phyloP scores from a whole-genome alignment of 2,888 invertebrate genomes.

The Drosophila setosimentum region DNA sequence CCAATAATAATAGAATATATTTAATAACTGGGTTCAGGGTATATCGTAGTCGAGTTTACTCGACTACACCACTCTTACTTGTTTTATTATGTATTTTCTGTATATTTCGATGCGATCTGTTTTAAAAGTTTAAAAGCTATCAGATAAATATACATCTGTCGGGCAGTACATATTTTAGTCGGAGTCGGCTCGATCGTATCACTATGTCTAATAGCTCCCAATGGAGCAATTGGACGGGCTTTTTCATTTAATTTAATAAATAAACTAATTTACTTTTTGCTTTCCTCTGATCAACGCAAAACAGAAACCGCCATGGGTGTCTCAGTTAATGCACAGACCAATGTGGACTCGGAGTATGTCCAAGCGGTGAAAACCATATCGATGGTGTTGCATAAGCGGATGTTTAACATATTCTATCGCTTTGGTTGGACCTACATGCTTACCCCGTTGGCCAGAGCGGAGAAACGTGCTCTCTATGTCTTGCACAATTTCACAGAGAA shows the following conservation, averaged over 20 bases:
- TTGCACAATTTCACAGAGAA: slow-evolving; percentile 87
- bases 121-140: not conserved
- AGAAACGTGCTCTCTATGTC: slow-evolving; percentile 85
- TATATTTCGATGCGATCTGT: not conserved
- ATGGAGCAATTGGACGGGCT: too few relatives aligned
- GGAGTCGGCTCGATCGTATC: not conserved
- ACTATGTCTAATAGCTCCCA: not conserved
- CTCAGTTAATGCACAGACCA: slow-evolving; percentile 89
- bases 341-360: slow-evolving; percentile 90
- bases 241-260: not conserved
- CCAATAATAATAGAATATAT: too few relatives aligned
- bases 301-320: slow-evolving; percentile 95
- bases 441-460: slow-evolving; percentile 87
- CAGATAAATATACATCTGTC: not conserved
- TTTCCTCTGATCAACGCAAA: not conserved
- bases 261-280: not conserved
- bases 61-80: too few relatives aligned
- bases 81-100: not conserved
- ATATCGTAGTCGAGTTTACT: too few relatives aligned
- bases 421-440: slow-evolving; percentile 85
- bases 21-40: too few relatives aligned
- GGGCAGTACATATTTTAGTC: not conserved
- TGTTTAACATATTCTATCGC: slow-evolving; percentile 84
- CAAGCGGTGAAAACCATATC: slow-evolving; percentile 88
- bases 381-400: slow-evolving; percentile 83